Evolutionary conservation across 2,797 vertebrate species (phyloP).

Genomic region (Telmatherina bonti): DNA sequence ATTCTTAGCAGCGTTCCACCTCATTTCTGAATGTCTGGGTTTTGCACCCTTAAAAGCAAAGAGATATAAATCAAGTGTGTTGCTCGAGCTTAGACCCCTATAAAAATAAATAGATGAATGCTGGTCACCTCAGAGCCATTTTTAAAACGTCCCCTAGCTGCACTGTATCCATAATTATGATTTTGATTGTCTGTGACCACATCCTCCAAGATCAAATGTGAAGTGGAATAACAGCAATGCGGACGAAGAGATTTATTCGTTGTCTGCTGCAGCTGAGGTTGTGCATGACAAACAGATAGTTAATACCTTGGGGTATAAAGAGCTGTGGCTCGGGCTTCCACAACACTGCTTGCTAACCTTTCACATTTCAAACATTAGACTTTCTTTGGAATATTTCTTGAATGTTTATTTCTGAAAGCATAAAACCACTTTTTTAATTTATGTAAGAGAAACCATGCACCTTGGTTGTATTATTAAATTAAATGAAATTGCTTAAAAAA

Average conservation of each 20-base stretch:
- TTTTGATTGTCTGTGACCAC: slow-evolving; percentile 81
- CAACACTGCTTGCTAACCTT: slow-evolving; percentile 14
- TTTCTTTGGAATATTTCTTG: slow-evolving; percentile 1
- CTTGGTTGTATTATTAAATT: background rate
- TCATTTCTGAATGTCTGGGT: slow-evolving; percentile 84
- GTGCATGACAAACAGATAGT: slow-evolving; percentile 74
- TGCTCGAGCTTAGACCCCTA: slow-evolving; percentile 77
- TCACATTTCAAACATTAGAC: background rate
- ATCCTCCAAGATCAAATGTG: slow-evolving; percentile 74
- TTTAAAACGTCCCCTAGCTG: slow-evolving; percentile 74
- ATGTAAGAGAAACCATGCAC: background rate
- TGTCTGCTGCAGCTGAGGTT: slow-evolving; percentile 56
- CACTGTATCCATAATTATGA: slow-evolving; percentile 81
- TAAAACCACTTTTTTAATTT: background rate
- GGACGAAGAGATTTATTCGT: slow-evolving; percentile 73
- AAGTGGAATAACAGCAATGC: slow-evolving; percentile 66
- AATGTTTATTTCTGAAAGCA: slow-evolving; percentile 1
- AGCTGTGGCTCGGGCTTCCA: slow-evolving; percentile 20
- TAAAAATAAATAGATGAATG: slow-evolving; percentile 85
- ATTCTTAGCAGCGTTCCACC: slow-evolving; percentile 85
- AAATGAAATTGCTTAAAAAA: background rate
- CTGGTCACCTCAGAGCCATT: slow-evolving; percentile 81
- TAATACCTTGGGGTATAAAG: slow-evolving; percentile 49
- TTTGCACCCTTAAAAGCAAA: slow-evolving; percentile 85
- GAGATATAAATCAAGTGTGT: slow-evolving; percentile 84